Evolutionary conservation across 2,888 invertebrate species (phyloP), one percentile per base, ranked within the genome.

Genomic region (Melipona bicolor): DNA sequence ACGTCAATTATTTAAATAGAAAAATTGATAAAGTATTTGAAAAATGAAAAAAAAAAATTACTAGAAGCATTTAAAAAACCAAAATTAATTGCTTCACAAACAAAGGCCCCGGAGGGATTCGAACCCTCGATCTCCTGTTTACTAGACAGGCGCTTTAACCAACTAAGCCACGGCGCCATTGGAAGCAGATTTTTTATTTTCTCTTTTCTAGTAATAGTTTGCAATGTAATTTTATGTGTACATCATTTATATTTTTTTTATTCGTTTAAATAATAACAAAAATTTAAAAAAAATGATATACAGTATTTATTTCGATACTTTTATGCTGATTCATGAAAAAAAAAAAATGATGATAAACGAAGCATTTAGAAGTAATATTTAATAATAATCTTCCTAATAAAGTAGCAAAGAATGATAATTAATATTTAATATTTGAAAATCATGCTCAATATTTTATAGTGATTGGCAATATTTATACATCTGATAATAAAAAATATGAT

Each of bases 161-260:
- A 97, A 97, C 97, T 97, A 97, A 97, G 97, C 96, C 96, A 96
- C 96, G 95, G 95, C 96, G 96, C 97, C 97, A 27, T 21, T 86
- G 61, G 2, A 36, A 13, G 6, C 4, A 1, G 0, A 0, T 52
- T 61, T 72, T 27, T 43, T 77, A 75, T 13, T 43, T 36, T 1
- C 3, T 11, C 0, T 5, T 27, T 13, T 4, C 0, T 0, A 2
- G 0, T 3, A 24, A 0, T 2, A 13, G 2, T 4, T 27, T 24
- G 2, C 3, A 61, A 78, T 13, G 27, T 32, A 0, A 17, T 21
- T 17, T 17, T 15, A 0, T 17, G 0, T 0, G 27, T n/a, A 4
- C 4, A 56, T 9, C 1, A 19, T 24, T n/a, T 36, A 9, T 13
- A 5, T 13, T 3, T 11, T 5, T n/a, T 1, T 17, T n/a, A 54